Base-by-base conservation (phyloP, 1,140 invertebrate species). In the Thereuonema tuberculata region DNA sequence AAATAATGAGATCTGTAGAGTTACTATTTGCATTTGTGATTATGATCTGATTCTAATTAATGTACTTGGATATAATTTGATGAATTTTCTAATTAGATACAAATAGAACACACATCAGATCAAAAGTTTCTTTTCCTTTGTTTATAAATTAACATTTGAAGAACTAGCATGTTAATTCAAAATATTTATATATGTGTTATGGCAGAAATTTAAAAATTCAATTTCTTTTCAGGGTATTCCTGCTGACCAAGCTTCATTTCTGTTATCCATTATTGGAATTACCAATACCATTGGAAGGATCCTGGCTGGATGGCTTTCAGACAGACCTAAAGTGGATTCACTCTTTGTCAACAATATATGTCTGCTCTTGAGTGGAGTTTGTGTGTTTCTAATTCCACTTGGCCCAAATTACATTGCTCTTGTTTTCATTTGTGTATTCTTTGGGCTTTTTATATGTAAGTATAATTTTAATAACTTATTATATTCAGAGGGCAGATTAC, bases 401-500 rank as follows among this genome's bases (percentile, higher is more conserved):
- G 93, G 90, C 69, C 71, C 74, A 48, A 81, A 81, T 15, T 98
- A 92, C 67, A 69, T 73, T 2, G 74, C 83, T 49, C 89, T 93
- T 63, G 82, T 92, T 24, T 72, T 81, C 1, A 87, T 93, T 71
- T 82, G 92, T n/a, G 81, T 91, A 53, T 83, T 91, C 66, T 99
- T 98, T 72, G 96, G 95, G 57, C 77, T 98, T 62, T 92, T 93
- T 68, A 88, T 98, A 59, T 93, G 92, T 96, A 79, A 86, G 89
- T 86, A 74, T 67, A 21, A 21, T 61, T 17, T 49, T 31, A 21
- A 23, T n/a, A n/a, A n/a, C n/a, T n/a, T n/a, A n/a, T n/a, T n/a
- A n/a, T n/a, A n/a, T n/a, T n/a, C n/a, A n/a, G n/a, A n/a, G n/a
- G n/a, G n/a, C n/a, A n/a, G n/a, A n/a, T n/a, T n/a, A n/a, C n/a